Base-by-base conservation (phyloP, 2,888 invertebrate species). In the Noctua janthina region DNA sequence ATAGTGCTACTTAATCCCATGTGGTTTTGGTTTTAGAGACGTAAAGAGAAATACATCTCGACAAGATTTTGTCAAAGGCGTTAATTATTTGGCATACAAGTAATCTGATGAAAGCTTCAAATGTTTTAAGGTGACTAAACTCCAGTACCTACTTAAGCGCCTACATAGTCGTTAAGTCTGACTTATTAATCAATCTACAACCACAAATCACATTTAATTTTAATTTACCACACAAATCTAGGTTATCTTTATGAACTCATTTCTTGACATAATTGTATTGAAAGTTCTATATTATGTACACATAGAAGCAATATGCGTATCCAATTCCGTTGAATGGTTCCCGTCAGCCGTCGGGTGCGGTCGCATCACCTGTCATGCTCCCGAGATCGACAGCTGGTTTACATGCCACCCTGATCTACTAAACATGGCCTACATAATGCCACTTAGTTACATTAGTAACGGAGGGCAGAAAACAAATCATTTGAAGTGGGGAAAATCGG, bases 331-430 rank as follows among this genome's bases (percentile, higher is more conserved):
- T 56, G 80, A 88, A 83, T 81, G 76, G 79, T 70, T 78, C 66
- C 80, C 72, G 70, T 80, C 76, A 78, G 82, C 39, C 66, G 69
- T 17, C 51, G 73, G 59, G 75, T 59, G 46, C 72, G 76, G 64
- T 51, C 73, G 64, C 70, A 80, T 85, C 88, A 86, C 83, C 80
- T 88, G 90, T 88, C 91, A 88, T 72, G 82, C 77, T 66, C 54
- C 67, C 64, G 29, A 43, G 67, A 69, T 79, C 76, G 82, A 89
- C 76, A 46, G 74, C 76, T 88, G 86, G 82, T 88, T 89, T 87
- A 86, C 89, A 90, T 88, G 76, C 76, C 75, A 76, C 76, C 78
- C 79, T 84, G 75, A 79, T 81, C 81, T 75, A 74, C 76, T 84
- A 75, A 67, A 81, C 73, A 74, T 78, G 67, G 49, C 59, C 66